Percentiles rank a stretch among this genome's conserved stretches.
phyloP scores from a whole-genome alignment of 1,140 invertebrate genomes.

The Drosophila funebris region DNA sequence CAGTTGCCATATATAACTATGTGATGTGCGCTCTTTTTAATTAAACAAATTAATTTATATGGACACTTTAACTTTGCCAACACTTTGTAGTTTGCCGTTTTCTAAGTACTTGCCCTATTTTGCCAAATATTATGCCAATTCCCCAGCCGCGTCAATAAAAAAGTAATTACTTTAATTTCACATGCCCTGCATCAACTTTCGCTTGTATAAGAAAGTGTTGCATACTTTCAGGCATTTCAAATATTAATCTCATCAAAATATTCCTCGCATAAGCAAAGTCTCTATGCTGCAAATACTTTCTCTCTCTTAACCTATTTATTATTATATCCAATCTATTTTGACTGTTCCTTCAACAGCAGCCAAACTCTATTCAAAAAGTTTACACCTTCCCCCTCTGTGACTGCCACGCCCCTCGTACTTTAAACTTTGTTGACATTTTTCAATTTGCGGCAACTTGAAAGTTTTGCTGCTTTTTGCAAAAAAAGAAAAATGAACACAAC shows the following conservation, averaged over 20 bases:
- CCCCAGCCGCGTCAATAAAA: too few species aligned
- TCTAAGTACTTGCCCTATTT: too few species aligned
- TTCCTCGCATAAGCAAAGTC: neutral
- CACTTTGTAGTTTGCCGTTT: too few species aligned
- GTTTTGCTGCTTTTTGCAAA: constrained; percentile 27
- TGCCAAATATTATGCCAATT: too few species aligned
- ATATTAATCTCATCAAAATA: neutral
- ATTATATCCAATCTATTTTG: constrained; percentile 26
- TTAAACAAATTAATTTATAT: too few species aligned
- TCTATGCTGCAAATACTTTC: neutral
- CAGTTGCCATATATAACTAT: too few species aligned
- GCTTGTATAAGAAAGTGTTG: constrained; percentile 1
- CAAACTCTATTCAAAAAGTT: neutral
- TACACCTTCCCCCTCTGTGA: neutral
- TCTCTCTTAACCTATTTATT: constrained; percentile 20
- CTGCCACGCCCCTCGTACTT: constrained; percentile 7
- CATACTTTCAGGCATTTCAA: neutral
- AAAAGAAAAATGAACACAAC: constrained; percentile 20
- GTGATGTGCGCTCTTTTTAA: too few species aligned
- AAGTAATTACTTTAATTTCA: too few species aligned
- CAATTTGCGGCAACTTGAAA: constrained; percentile 46
- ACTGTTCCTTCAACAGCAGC: neutral
- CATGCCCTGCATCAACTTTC: too few species aligned
- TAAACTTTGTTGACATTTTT: constrained; percentile 54
- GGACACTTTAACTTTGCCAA: too few species aligned